Base-by-base conservation (phyloP, 2,113 vertebrate genomes). In the Hippocampus abdominalis region DNA sequence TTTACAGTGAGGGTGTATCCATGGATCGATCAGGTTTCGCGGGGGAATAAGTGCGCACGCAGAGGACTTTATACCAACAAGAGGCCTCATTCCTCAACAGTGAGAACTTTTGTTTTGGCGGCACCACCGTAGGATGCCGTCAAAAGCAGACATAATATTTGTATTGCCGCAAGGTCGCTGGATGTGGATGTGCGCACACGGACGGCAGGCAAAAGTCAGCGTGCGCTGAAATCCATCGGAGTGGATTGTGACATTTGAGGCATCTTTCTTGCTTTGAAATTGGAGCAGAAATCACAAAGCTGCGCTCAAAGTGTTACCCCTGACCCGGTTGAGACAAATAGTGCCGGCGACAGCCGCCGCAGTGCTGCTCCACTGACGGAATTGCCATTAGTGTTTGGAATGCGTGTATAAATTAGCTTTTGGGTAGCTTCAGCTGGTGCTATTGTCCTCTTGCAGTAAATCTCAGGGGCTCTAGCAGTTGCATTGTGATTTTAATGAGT, bases 81-180 rank as follows among this genome's bases (percentile, higher is more conserved):
- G 53, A 69, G 39, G 44, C 40, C 68, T 84, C 81, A 79, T 86
- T 89, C 80, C 79, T 85, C 79, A 79, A 79, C 75, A 84, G 86
- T 87, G 81, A 88, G 88, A 89, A 84, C 84, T 88, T 89, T 92
- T 93, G 89, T 92, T 93, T 93, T 92, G 91, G 91, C 89, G 85
- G 87, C 88, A 74, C 81, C 60, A 59, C 76, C 84, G 82, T 90
- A 90, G 90, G 91, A 91, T 92, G 89, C 88, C 87, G 88, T 88
- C 83, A 87, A 90, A 36, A 91, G 89, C 91, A 93, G 91, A 93
- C 92, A 93, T 92, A 93, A 93, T 93, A 93, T 92, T 92, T 93
- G 90, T 90, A 91, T 91, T 92, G 86, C 87, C 90, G 83, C 82
- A 72, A 91, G 90, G 87, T 79, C 83, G 79, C 21, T 44, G 66